These are phyloP conservation scores for Oryctes rhinoceros DNA, from an alignment of 1,140 invertebrate genomes.

Conservation along the genomic window DNA sequence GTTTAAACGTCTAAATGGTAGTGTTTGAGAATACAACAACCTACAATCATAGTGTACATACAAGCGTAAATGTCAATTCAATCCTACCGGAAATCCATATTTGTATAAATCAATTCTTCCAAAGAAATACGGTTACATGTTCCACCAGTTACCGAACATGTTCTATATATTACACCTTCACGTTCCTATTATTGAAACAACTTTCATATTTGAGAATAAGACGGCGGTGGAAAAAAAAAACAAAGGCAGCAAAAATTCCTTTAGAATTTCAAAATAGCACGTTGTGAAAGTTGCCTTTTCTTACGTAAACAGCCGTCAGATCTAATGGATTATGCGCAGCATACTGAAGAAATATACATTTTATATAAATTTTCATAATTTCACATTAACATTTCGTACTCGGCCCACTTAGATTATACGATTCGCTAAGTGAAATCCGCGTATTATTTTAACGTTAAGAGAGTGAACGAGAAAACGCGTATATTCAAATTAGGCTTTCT, in stretches of 20 bases:
- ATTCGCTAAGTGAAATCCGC: constrained; percentile 18
- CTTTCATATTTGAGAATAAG: constrained; percentile 19
- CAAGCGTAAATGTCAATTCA: background rate
- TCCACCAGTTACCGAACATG: constrained; percentile 8
- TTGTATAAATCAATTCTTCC: constrained; percentile 6
- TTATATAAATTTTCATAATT: constrained; percentile 23
- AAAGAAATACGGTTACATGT: background rate
- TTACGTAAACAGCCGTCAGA: constrained; percentile 15
- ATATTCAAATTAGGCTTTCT: no score
- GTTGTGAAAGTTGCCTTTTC: constrained; percentile 21
- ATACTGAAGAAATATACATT: constrained; percentile 18
- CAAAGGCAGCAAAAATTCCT: constrained; percentile 18
- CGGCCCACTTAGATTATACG: constrained; percentile 17
- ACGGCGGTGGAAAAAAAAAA: background rate
- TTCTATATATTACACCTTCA: constrained; percentile 22
- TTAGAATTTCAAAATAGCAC: constrained; percentile 15
- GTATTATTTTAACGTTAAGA: background rate
- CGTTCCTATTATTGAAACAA: constrained; percentile 20
- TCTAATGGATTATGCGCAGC: constrained; percentile 12
- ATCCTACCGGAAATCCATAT: constrained; percentile 21
- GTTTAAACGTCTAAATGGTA: background rate
- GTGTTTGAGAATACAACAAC: background rate
- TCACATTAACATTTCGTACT: constrained; percentile 15
- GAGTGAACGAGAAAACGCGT: background rate
- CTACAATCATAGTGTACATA: background rate